phyloP scores from a whole-genome alignment of 2,888 invertebrate genomes.

The Lochmaea crataegi region DNA sequence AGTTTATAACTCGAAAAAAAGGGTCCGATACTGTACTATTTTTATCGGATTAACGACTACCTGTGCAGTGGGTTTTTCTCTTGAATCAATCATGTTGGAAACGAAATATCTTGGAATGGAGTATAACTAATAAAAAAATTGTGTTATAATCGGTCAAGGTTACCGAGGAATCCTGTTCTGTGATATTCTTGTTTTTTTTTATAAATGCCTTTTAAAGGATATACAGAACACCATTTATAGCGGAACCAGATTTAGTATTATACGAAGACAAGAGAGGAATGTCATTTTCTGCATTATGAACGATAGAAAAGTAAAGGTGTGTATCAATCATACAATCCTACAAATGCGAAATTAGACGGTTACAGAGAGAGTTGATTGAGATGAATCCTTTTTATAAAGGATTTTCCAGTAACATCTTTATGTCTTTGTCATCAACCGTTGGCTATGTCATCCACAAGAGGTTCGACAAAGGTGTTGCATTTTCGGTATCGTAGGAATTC shows the following conservation, averaged over 20 bases:
- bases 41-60: too few relatives aligned
- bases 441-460: too few relatives aligned
- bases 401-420: too few relatives aligned
- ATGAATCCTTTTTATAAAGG: too few relatives aligned
- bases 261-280: slow-evolving; percentile 1
- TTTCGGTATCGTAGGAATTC: too few relatives aligned
- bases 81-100: too few relatives aligned
- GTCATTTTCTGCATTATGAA: not conserved
- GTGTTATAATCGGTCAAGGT: slow-evolving; percentile 23
- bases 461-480: too few relatives aligned
- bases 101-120: not conserved
- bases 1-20: too few relatives aligned
- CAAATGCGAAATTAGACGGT: not conserved
- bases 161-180: slow-evolving; percentile 16
- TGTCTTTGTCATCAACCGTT: too few relatives aligned
- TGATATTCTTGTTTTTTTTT: slow-evolving; percentile 4
- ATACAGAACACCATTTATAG: slow-evolving; percentile 15
- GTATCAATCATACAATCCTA: not conserved
- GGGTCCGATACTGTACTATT: too few relatives aligned
- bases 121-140: not conserved
- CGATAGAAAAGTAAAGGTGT: not conserved
- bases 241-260: slow-evolving; percentile 11
- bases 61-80: too few relatives aligned
- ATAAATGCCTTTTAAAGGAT: slow-evolving; percentile 14
- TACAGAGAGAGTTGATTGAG: too few relatives aligned